These are phyloP conservation scores for Pangasius sanitwongsei DNA, from an alignment of 2,797 vertebrate genomes.

Conservation along the genomic window DNA sequence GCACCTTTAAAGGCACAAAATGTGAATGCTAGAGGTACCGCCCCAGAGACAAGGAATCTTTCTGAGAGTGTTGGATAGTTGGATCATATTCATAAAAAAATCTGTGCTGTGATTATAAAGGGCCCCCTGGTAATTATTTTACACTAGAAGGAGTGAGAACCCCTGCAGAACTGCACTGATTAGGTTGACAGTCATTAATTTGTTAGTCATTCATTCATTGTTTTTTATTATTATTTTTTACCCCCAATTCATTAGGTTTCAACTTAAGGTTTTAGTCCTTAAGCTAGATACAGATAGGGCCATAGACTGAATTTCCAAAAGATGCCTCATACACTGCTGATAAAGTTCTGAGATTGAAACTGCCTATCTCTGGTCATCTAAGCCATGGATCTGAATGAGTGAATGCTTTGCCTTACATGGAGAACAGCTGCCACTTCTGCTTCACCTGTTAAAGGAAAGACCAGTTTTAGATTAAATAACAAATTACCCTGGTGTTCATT, in stretches of 20 bases:
- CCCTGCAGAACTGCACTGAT: not conserved
- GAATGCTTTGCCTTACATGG: slow-evolving; percentile 18
- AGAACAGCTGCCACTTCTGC: slow-evolving; percentile 14
- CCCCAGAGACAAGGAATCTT: not conserved
- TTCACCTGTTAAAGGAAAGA: slow-evolving; percentile 16
- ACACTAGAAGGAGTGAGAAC: not conserved
- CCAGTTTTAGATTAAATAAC: slow-evolving; percentile 1
- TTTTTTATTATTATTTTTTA: no score
- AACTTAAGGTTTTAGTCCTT: not conserved
- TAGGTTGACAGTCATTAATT: not conserved
- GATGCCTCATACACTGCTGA: not conserved
- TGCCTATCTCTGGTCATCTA: not conserved
- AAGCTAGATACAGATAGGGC: not conserved
- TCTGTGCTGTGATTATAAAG: not conserved
- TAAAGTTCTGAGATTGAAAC: not conserved
- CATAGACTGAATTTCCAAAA: not conserved
- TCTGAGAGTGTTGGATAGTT: not conserved
- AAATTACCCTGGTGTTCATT: slow-evolving; percentile 27
- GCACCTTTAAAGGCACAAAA: not conserved
- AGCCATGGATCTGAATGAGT: not conserved
- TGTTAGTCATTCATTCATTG: not conserved
- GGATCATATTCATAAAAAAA: not conserved
- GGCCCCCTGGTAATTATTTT: not conserved
- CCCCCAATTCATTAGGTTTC: not conserved
- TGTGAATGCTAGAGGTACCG: not conserved